Percentiles rank a stretch among this genome's conserved stretches.
phyloP scores from a whole-genome alignment of 2,888 invertebrate genomes.

The Geophilus truncorum region DNA sequence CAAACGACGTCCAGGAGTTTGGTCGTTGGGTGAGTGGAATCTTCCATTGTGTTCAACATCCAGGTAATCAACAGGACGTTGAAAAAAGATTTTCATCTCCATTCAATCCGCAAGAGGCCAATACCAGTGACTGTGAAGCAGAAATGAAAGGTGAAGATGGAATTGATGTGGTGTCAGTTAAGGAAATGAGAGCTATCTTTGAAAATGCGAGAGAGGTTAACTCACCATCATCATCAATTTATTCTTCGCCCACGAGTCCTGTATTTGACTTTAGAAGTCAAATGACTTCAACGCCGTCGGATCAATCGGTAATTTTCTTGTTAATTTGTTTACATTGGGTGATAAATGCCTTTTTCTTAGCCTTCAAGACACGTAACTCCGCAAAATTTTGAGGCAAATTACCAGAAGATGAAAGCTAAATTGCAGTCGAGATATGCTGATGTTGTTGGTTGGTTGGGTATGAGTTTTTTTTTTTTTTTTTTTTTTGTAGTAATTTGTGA shows the following conservation, averaged over 20 bases:
- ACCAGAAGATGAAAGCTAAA: not conserved
- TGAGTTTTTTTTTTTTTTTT: not conserved
- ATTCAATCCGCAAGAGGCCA: not conserved
- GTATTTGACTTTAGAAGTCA: not conserved
- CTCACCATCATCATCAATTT: not conserved
- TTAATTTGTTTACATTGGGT: no score
- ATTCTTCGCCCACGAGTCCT: not conserved
- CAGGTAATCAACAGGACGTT: not conserved
- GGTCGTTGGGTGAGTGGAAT: conserved; percentile 37
- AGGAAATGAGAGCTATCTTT: conserved; percentile 30
- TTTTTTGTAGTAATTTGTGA: no score
- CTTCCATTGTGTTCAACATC: conserved; percentile 36
- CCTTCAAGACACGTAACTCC: not conserved
- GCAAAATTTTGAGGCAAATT: not conserved
- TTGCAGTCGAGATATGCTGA: conserved; percentile 12
- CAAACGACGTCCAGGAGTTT: conserved; percentile 36
- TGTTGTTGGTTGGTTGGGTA: conserved; percentile 32
- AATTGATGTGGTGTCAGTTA: conserved; percentile 14
- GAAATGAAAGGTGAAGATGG: not conserved
- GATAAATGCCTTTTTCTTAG: not conserved
- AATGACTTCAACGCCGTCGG: not conserved
- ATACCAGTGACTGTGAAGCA: not conserved
- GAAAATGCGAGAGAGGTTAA: not conserved
- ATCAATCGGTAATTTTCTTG: not conserved
- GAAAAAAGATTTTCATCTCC: not conserved